Evolutionary conservation across 2,888 invertebrate species (phyloP), one percentile per base, ranked within the genome.

Genomic region (Ommatoiulus sabulosus): DNA sequence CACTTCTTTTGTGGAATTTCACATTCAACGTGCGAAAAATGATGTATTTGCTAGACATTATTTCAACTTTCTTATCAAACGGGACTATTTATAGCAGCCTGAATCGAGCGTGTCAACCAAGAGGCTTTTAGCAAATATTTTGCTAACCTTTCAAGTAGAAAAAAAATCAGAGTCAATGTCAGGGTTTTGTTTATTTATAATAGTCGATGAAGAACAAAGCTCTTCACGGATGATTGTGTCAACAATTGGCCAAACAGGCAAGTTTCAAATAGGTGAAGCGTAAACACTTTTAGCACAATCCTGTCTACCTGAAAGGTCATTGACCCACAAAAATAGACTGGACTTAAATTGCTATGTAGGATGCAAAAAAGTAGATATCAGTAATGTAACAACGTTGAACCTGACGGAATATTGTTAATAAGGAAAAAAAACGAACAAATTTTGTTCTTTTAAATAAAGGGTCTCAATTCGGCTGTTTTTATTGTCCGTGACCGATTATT

Each of bases 101-200:
- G 2, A 20, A n/a, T 57, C 3, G 52, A 12, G 15, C 15, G 52
- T 12, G 20, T 20, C 17, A 63, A 6, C 6, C 72, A 72, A 2
- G 72, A 72, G 72, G 24, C 35, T 80, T 35, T 20, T 35, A 15
- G 24, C 80, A 80, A 80, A 80, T 80, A 80, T 80, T 80, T 80
- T 20, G 80, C 10, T 80, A 80, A 80, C 80, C 80, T 80, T 80
- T 80, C 2, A 12, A 35, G 35, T 4, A 4, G n/a, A 3, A 12
- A 20, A 80, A 57, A 80, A 63, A 80, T 20, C 3, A 24, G 24
- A 80, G 80, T 80, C 80, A 80, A 80, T 80, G 80, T 80, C 80
- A 80, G 80, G 80, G 80, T 80, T 80, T 35, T 80, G 80, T 80
- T 80, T 80, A 80, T 80, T 80, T 80, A 80, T 80, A 80, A 80